phyloP scores from a whole-genome alignment of 2,113 vertebrate species.

The Lagopus leucura region DNA sequence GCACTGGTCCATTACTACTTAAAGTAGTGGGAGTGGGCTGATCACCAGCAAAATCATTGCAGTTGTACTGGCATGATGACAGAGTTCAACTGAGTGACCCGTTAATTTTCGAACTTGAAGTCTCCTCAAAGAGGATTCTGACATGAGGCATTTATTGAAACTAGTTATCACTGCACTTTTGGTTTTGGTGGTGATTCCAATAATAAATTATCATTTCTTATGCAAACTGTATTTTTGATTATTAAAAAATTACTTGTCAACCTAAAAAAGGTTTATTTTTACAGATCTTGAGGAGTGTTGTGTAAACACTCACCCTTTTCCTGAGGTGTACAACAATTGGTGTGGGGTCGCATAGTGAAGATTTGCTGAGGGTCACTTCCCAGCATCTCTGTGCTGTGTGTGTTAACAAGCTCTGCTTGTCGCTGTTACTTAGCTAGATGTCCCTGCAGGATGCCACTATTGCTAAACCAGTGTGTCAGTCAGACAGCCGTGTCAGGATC shows the following conservation, averaged over 20 bases:
- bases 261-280: too few species aligned
- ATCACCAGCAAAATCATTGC: neutral
- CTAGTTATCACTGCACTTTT: neutral
- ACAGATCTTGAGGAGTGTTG: neutral
- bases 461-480: neutral
- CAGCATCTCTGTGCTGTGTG: neutral
- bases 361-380: neutral
- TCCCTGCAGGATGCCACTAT: neutral
- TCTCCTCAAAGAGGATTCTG: neutral
- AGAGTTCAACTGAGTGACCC: neutral
- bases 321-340: neutral
- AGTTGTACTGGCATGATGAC: neutral
- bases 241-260: neutral
- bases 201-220: neutral
- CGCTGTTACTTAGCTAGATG: neutral
- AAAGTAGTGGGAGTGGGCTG: neutral
- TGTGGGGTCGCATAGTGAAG: neutral
- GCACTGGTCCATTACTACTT: neutral
- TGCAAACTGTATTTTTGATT: neutral
- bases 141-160: neutral
- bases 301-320: neutral
- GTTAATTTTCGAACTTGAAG: neutral
- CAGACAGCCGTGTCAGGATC: too few species aligned
- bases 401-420: neutral
- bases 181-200: neutral